phyloP scores from a whole-genome alignment of 2,797 vertebrate genomes.

The Natrix natrix region DNA sequence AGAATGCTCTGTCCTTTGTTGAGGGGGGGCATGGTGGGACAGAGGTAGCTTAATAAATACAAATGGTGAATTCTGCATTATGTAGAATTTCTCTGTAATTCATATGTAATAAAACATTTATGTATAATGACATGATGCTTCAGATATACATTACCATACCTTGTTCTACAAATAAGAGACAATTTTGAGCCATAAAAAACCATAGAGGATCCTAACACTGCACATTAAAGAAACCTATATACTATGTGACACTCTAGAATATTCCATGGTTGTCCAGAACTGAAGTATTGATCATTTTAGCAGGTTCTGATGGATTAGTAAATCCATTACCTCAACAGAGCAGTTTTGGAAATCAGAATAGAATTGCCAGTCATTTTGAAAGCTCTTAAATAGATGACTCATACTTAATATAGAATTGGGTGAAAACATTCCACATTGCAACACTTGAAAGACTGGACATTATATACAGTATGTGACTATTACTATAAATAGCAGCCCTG shows the following conservation, averaged over 20 bases:
- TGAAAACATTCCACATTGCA: not conserved
- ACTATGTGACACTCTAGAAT: not conserved
- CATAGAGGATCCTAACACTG: not conserved
- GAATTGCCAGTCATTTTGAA: not conserved
- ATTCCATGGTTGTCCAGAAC: not conserved
- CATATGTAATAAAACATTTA: not conserved
- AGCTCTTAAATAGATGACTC: not conserved
- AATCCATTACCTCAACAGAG: conserved; percentile 45
- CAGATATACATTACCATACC: not conserved
- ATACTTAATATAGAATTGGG: not conserved
- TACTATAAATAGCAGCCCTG: not conserved
- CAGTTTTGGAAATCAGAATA: conserved; percentile 41
- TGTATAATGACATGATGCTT: not conserved
- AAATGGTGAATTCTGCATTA: conserved; percentile 47
- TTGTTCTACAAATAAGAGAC: not conserved
- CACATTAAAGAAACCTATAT: not conserved
- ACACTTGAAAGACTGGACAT: not conserved
- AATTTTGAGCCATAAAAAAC: not conserved
- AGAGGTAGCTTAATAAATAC: conserved; percentile 46
- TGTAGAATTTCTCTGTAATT: not conserved
- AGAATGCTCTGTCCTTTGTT: not conserved
- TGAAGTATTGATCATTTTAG: conserved; percentile 20
- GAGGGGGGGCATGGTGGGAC: not conserved
- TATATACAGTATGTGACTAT: not conserved
- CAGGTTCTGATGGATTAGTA: not conserved